Evolutionary conservation across 2,888 invertebrate genomes (phyloP), one percentile per base, ranked within the genome.

Genomic region (Platycheirus rosarum): DNA sequence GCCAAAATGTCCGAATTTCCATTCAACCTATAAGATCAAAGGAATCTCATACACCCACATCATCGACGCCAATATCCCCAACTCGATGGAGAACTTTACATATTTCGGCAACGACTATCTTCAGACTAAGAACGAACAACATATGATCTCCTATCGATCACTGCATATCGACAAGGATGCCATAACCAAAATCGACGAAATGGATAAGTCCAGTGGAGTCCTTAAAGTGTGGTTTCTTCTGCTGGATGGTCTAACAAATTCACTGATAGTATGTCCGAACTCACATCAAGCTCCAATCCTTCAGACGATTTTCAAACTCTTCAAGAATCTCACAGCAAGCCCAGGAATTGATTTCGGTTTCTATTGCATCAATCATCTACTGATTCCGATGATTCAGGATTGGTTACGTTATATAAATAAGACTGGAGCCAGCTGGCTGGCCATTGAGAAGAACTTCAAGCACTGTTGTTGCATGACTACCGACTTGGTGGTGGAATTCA

Each of bases 391-490:
- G 92, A 95, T 98, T 13, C 98, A 98, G 91, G 95, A 95, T 87
- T 98, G 98, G 98, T 91, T 98, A 75, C 92, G 97, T 9, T 94
- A 95, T 88, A 93, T 94, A 16, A 92, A 93, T 13, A 94, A 95
- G 86, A 93, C 94, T 5, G 93, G 93, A 85, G 92, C 94, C 84
- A 93, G 95, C 84, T 94, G 95, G 93, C 94, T 95, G 85, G 92
- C 92, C 85, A 93, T 95, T 57, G 95, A 96, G 89, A 95, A 97
- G 84, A 97, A 97, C 89, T 98, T 98, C 88, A 98, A 98, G 88
- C 98, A 98, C 88, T 97, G 97, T 88, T 97, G 97, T 87, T 98
- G 98, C 7, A 94, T 97, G 91, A 95, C 97, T 9, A 97, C 97
- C 0, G 98, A 98, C 88, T 92, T 97, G 29, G 94, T 97, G 35